Percentiles rank a stretch among this genome's conserved stretches.
These are phyloP conservation scores for Mormyrus hasselquistii DNA, from an alignment of 2,797 vertebrate species.

Conservation along the genomic window DNA sequence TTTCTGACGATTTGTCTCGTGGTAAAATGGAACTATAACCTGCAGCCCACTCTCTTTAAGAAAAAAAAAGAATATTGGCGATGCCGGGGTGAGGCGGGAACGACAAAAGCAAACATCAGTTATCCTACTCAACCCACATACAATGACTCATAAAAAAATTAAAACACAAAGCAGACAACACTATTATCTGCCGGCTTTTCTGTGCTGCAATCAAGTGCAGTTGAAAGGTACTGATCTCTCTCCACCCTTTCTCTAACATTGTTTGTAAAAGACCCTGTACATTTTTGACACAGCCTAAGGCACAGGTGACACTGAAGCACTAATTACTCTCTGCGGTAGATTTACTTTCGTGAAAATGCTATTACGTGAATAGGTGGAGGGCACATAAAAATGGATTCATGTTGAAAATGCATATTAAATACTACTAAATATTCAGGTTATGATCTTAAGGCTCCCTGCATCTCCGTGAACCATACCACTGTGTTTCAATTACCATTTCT, in stretches of 20 bases:
- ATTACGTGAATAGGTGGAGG: neutral
- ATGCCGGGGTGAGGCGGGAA: neutral
- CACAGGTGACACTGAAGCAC: constrained; percentile 5
- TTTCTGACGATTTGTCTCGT: neutral
- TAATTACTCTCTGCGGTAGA: constrained; percentile 3
- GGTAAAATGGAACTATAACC: neutral
- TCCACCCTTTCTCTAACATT: neutral
- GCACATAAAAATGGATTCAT: neutral
- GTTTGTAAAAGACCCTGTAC: neutral
- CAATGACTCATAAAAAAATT: constrained; percentile 17
- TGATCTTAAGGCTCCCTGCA: no score
- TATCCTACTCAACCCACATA: neutral
- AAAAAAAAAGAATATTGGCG: neutral
- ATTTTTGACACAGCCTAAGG: constrained; percentile 13
- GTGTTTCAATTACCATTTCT: neutral
- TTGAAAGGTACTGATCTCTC: neutral
- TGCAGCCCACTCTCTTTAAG: neutral
- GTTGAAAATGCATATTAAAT: neutral
- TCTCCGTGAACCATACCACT: neutral
- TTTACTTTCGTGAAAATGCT: neutral
- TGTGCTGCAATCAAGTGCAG: neutral
- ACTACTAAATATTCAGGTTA: neutral
- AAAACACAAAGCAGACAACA: constrained; percentile 2
- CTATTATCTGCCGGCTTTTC: neutral
- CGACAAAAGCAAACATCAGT: constrained; percentile 17